phyloP scores from a whole-genome alignment of 2,113 vertebrate species.

The Chaetura pelagica region DNA sequence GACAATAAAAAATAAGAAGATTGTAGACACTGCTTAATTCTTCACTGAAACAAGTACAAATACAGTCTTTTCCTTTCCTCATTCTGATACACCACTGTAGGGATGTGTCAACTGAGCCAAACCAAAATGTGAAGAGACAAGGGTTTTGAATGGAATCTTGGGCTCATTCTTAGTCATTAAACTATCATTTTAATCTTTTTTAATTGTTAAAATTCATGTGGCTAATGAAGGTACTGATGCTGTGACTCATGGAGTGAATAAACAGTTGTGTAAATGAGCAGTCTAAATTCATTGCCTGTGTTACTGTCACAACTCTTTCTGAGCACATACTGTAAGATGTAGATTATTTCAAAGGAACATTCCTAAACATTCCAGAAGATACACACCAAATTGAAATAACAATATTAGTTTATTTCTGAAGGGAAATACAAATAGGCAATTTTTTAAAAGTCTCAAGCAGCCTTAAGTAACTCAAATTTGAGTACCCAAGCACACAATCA shows the following conservation, averaged over 20 bases:
- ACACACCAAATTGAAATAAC: background rate
- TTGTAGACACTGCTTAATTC: background rate
- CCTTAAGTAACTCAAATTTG: background rate
- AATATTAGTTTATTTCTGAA: background rate
- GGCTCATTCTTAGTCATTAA: background rate
- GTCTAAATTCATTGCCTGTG: background rate
- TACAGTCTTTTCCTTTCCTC: background rate
- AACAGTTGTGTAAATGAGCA: background rate
- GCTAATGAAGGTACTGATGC: background rate
- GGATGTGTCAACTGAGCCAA: background rate
- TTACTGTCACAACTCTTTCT: background rate
- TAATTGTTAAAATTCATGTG: background rate
- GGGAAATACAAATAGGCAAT: background rate
- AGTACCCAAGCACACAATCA: background rate
- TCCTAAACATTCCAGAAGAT: background rate
- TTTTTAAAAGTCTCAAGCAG: background rate
- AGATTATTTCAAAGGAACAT: background rate
- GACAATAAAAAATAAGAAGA: background rate
- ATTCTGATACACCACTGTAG: background rate
- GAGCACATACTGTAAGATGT: background rate
- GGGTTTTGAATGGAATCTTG: conserved; percentile 1
- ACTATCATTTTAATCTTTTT: background rate
- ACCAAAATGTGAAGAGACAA: background rate
- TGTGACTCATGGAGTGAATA: conserved; percentile 4
- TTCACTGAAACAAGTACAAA: background rate